These are phyloP conservation scores for Chrosomus eos DNA, from an alignment of 2,797 vertebrate species.

Conservation along the genomic window DNA sequence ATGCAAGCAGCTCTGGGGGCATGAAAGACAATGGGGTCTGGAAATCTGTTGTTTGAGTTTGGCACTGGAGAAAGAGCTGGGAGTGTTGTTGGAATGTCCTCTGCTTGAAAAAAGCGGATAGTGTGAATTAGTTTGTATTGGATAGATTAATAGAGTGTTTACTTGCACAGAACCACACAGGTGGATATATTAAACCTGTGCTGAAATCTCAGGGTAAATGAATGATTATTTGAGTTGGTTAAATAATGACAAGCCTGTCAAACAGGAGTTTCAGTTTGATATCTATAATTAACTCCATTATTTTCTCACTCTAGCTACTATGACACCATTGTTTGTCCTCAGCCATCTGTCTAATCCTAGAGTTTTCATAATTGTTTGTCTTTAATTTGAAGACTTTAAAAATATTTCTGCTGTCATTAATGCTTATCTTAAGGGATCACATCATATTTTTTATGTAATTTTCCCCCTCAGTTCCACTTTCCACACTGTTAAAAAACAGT, in stretches of 20 bases:
- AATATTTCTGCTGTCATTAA: not conserved
- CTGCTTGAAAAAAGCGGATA: not conserved
- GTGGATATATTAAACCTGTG: slow-evolving; percentile 39
- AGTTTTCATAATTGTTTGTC: not conserved
- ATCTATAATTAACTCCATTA: not conserved
- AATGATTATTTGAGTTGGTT: slow-evolving; percentile 18
- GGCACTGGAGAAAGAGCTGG: slow-evolving; percentile 19
- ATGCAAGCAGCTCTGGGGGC: slow-evolving; percentile 16
- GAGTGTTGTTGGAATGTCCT: slow-evolving; percentile 30
- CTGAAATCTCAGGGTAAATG: not conserved
- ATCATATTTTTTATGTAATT: not conserved
- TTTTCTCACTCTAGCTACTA: not conserved
- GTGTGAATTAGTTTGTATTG: not conserved
- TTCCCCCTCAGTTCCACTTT: not conserved
- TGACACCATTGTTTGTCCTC: not conserved
- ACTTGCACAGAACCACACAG: not conserved
- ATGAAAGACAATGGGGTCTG: not conserved
- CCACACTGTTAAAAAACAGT: not conserved
- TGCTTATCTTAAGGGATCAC: too few species aligned
- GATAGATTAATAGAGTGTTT: not conserved
- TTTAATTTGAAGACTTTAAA: not conserved
- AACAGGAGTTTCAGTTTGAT: slow-evolving; percentile 2
- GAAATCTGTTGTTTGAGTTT: slow-evolving; percentile 42
- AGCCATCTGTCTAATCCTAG: not conserved
- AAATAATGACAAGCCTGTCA: slow-evolving; percentile 10